Conservation (phyloP, 2,797 vertebrate genomes). For the Setipinna tenuifilis region DNA sequence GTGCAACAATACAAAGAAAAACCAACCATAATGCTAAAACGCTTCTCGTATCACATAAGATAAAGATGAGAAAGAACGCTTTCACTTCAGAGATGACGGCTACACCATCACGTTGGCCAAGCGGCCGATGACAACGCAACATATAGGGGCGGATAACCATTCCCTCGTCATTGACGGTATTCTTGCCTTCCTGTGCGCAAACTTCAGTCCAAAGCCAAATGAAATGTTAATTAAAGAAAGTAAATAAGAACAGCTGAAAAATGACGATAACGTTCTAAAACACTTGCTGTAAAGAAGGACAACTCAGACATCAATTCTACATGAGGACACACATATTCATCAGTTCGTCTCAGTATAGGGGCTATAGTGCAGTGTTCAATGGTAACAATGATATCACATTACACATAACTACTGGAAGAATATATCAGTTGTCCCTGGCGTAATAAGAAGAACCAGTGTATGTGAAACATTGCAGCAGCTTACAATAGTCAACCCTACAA, state of each 20-base stretch:
- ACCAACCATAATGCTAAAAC: not conserved
- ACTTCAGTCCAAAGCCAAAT: constrained; percentile 3
- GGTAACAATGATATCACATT: constrained; percentile 7
- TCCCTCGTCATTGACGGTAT: not conserved
- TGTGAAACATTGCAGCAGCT: not conserved
- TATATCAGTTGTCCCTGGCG: not conserved
- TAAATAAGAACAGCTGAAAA: not conserved
- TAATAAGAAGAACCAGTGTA: not conserved
- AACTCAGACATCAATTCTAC: not conserved
- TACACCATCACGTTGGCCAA: constrained; percentile 1
- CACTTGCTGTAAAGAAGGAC: too few relatives aligned
- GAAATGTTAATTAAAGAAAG: not conserved
- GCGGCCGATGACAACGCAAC: constrained; percentile 1
- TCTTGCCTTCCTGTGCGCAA: not conserved
- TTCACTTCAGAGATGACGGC: not conserved
- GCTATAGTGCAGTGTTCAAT: not conserved
- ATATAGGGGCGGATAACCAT: not conserved
- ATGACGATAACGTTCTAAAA: not conserved
- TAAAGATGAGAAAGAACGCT: not conserved
- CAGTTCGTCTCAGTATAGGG: constrained; percentile 7
- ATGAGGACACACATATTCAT: not conserved
- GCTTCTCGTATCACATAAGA: not conserved
- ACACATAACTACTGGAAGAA: constrained; percentile 32
- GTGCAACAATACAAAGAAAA: not conserved
- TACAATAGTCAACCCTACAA: not conserved